phyloP scores from a whole-genome alignment of 2,113 vertebrate species.

The Ursus arctos region DNA sequence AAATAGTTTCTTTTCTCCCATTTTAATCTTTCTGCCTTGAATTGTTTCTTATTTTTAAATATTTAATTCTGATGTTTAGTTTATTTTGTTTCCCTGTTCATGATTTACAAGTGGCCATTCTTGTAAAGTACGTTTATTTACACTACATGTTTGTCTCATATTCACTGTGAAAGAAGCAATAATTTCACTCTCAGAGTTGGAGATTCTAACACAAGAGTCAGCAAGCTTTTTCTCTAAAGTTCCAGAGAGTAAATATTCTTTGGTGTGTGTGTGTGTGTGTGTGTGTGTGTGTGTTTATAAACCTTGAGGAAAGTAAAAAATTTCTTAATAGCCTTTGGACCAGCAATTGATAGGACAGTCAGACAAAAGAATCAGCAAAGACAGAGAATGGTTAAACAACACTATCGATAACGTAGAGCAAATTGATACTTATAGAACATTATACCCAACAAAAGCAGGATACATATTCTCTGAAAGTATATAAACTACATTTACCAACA shows the following conservation, averaged over 20 bases:
- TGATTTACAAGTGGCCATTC: background rate
- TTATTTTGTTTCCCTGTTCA: conserved; percentile 5
- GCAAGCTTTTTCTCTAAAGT: background rate
- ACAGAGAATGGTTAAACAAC: background rate
- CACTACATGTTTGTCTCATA: background rate
- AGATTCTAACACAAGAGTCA: background rate
- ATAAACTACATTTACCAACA: background rate
- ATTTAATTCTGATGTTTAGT: background rate
- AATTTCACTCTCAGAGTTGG: background rate
- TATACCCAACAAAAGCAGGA: background rate
- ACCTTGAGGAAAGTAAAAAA: background rate
- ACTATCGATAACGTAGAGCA: background rate
- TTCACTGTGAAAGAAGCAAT: background rate
- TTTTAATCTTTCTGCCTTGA: background rate
- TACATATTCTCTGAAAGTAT: background rate
- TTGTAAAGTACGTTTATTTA: background rate
- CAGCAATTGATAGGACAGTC: background rate
- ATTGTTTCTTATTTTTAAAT: background rate
- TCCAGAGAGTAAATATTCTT: background rate
- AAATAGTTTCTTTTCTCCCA: background rate
- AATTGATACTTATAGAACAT: background rate
- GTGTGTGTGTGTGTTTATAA: background rate
- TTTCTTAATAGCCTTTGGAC: too few species aligned
- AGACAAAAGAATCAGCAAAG: background rate
- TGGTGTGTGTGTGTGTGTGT: background rate